Percentiles rank a stretch among this genome's conserved stretches.
phyloP scores from a whole-genome alignment of 2,113 vertebrate genomes.

The Neoarius graeffei region DNA sequence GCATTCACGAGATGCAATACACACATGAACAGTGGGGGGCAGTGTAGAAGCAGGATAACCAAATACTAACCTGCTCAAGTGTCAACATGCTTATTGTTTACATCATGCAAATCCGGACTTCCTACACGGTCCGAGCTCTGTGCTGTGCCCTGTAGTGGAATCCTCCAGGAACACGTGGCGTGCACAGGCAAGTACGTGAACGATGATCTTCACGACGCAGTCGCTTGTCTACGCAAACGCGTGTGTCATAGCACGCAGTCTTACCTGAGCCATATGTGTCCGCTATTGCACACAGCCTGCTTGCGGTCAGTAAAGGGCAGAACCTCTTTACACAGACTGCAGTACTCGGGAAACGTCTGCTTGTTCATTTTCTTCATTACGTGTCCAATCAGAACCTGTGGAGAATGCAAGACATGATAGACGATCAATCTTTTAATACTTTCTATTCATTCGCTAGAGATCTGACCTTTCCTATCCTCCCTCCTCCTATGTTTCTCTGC shows the following conservation, averaged over 20 bases:
- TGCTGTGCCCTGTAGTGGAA: no score
- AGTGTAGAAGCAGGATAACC: no score
- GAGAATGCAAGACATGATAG: constrained; percentile 35
- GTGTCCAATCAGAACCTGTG: constrained; percentile 92
- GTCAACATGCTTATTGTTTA: no score
- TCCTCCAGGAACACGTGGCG: no score
- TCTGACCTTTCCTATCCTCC: neutral
- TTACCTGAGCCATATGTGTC: constrained; percentile 95
- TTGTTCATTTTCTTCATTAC: constrained; percentile 97
- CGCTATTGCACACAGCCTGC: constrained; percentile 84
- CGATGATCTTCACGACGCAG: no score
- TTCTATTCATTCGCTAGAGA: neutral
- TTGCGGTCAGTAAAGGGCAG: constrained; percentile 89
- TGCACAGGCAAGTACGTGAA: no score
- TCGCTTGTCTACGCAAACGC: no score
- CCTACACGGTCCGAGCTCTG: no score
- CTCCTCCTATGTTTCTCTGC: neutral
- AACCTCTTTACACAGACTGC: constrained; percentile 88
- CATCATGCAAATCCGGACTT: no score
- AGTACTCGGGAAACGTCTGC: constrained; percentile 91
- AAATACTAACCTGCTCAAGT: no score
- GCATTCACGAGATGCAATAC: no score
- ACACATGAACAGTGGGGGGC: no score
- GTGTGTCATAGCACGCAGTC: constrained; percentile 18
- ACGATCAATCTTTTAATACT: neutral